Percentiles rank a stretch among this genome's conserved stretches.
phyloP scores from a whole-genome alignment of 2,888 invertebrate genomes.

The Litoditis marina region DNA sequence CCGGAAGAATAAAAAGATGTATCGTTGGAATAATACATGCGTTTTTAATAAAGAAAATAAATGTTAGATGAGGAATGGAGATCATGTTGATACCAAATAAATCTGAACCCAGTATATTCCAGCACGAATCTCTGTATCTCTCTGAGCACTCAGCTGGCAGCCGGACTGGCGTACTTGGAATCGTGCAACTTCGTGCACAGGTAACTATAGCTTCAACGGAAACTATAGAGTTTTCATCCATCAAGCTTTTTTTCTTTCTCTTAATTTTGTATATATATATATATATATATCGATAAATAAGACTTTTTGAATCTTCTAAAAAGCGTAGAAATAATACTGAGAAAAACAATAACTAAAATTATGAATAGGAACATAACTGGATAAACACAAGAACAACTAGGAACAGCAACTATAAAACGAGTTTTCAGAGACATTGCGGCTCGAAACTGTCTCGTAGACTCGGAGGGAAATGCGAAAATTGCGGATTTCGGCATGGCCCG shows the following conservation, averaged over 20 bases:
- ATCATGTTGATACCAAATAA: background rate
- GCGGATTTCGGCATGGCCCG: constrained; percentile 79
- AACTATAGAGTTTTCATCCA: too few species aligned
- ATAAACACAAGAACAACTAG: too few species aligned
- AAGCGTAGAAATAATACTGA: background rate
- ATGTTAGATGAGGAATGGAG: too few species aligned
- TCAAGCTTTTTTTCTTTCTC: background rate
- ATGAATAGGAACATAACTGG: background rate
- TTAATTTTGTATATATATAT: too few species aligned
- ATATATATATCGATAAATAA: too few species aligned
- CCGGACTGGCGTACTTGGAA: constrained; percentile 85
- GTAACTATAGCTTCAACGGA: too few species aligned
- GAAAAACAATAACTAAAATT: background rate
- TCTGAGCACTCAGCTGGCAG: constrained; percentile 71
- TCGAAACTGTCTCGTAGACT: constrained; percentile 80
- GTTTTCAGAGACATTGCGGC: constrained; percentile 68
- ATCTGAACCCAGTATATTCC: constrained; percentile 6
- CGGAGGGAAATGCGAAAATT: constrained; percentile 69
- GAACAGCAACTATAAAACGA: too few species aligned
- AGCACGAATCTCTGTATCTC: constrained; percentile 40
- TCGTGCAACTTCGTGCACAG: constrained; percentile 84
- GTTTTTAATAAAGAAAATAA: too few species aligned
- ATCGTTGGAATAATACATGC: too few species aligned
- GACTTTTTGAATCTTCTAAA: too few species aligned
- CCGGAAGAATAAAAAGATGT: too few species aligned